A percentile compares a stretch with the other conserved stretches of the same genome.
These are phyloP conservation scores for Gobio occitaniae DNA, from an alignment of 2,797 vertebrate species.

Conservation along the genomic window DNA sequence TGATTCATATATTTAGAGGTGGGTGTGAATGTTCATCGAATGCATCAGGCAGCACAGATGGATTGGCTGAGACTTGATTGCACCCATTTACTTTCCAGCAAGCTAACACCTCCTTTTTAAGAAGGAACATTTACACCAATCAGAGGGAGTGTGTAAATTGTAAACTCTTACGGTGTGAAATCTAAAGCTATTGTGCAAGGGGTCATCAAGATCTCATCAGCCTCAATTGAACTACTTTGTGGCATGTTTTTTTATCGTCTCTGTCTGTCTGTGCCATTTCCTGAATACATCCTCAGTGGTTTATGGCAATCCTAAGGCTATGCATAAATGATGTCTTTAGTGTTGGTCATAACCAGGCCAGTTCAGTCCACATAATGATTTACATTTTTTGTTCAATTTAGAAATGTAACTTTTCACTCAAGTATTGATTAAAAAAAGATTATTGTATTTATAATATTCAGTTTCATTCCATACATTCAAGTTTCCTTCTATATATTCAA, in stretches of 20 bases:
- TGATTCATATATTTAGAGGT: slow-evolving; percentile 19
- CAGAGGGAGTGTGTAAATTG: slow-evolving; percentile 17
- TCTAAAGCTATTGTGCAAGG: slow-evolving; percentile 3
- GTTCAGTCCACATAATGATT: background rate
- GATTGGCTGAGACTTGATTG: slow-evolving; percentile 38
- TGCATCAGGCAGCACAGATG: slow-evolving; percentile 29
- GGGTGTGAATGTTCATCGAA: slow-evolving; percentile 20
- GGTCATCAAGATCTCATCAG: slow-evolving; percentile 24
- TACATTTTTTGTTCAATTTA: background rate
- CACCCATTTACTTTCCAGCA: slow-evolving; percentile 35
- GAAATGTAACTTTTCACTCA: background rate
- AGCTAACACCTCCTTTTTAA: background rate
- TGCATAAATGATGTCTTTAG: background rate
- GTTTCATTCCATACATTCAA: no score
- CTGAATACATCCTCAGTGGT: background rate
- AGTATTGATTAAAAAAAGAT: background rate
- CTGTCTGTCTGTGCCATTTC: slow-evolving; percentile 9
- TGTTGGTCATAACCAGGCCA: background rate
- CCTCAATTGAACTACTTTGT: slow-evolving; percentile 1
- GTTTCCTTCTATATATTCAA: no score
- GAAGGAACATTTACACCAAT: slow-evolving; percentile 12
- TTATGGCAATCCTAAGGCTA: background rate
- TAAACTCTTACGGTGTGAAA: slow-evolving; percentile 17
- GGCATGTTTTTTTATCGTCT: background rate
- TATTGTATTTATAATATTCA: no score